A percentile compares a stretch with the other conserved stretches of the same genome.
Conservation (phyloP, 2,113 vertebrate genomes). For the Pseudopipra pipra region DNA sequence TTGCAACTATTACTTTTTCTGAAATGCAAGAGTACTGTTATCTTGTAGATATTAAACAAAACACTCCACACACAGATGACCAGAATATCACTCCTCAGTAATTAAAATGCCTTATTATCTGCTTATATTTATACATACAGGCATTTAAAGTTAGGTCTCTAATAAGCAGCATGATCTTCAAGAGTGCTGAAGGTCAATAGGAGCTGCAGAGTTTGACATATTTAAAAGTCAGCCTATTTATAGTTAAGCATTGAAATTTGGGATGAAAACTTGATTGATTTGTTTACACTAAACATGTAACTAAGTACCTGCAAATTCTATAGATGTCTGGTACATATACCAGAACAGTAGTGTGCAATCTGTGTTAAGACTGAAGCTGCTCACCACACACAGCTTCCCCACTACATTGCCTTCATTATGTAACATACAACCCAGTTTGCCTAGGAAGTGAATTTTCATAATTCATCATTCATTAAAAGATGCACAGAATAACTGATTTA, state of each 20-base stretch:
- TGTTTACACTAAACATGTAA: not conserved
- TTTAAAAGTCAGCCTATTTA: conserved; percentile 35
- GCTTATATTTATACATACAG: not conserved
- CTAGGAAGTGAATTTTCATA: not conserved
- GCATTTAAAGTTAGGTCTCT: not conserved
- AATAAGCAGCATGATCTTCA: conserved; percentile 25
- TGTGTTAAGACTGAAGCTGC: not conserved
- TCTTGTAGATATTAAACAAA: not conserved
- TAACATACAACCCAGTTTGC: not conserved
- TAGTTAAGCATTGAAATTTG: not conserved
- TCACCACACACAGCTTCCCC: not conserved
- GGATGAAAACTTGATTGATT: not conserved
- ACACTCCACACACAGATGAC: not conserved
- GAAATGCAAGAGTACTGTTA: not conserved
- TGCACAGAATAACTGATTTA: not conserved
- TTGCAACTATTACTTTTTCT: not conserved
- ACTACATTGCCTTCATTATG: not conserved
- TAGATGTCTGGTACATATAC: not conserved
- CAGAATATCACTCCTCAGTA: not conserved
- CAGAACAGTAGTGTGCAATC: not conserved
- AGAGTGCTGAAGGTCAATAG: conserved; percentile 34
- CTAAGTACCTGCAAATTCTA: not conserved
- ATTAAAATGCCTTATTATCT: not conserved
- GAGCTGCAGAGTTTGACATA: not conserved
- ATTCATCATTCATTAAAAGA: not conserved